Evolutionary conservation across 2,113 vertebrate species (phyloP), one percentile per base, ranked within the genome.

Genomic region (Malurus melanocephalus): DNA sequence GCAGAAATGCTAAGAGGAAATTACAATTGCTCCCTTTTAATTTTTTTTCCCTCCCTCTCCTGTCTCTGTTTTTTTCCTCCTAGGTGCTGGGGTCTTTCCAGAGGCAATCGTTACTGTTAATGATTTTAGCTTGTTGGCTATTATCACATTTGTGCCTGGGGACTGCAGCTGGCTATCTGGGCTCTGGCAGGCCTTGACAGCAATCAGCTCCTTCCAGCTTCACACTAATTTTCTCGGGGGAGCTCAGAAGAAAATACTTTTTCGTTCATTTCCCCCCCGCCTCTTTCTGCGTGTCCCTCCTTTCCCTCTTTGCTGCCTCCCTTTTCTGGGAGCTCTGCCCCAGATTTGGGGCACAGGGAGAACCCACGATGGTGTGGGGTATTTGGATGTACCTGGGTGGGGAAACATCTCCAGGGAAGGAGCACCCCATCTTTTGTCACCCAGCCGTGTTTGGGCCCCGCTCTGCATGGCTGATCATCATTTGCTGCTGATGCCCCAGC

Each of bases 41-140:
- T 43, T 66, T 85, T 78, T 80, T 86, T 85, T 80, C 21, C 21
- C 11, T 59, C 49, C 14, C 38, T 72, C 46, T 90, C 52, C 61
- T 80, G 72, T 77, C 60, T 74, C 62, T 69, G 62, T 1, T 75
- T 90, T 90, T 90, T 91, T 61, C 80, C 84, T 93, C 45, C 46
- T 76, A 95, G 77, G 75, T 87, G 80, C 13, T 93, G 71, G 66
- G 92, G 86, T 82, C 92, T 82, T 94, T 94, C 79, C 87, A 82
- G 90, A 91, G 55, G 87, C 56, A 80, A 89, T 96, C 40, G 12
- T 92, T 95, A 87, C 88, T 74, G 87, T 80, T 96, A 96, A 96
- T 94, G 94, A 95, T 94, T 93, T 96, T 94, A 92, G 94, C 90
- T 94, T 94, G 87, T 77, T 95, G 86, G 90, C 93, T 94, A 87